Percentiles rank a stretch among this genome's conserved stretches.
phyloP scores from a whole-genome alignment of 2,797 vertebrate genomes.

The Glyptemys insculpta region DNA sequence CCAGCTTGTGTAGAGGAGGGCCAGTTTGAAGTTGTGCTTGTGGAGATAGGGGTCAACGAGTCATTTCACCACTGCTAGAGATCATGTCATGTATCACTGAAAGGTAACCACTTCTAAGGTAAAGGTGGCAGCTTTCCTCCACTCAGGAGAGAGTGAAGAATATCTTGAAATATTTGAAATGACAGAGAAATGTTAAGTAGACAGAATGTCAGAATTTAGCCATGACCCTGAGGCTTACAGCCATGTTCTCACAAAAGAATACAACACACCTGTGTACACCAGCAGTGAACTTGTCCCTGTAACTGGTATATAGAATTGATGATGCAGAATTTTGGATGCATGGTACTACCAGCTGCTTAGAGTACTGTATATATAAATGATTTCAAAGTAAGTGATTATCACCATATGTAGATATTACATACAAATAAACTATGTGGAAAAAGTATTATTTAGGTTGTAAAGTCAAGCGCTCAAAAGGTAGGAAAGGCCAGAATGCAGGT shows the following conservation, averaged over 20 bases:
- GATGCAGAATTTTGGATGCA: not conserved
- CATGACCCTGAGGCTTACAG: not conserved
- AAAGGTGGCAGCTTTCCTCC: not conserved
- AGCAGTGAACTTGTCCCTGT: not conserved
- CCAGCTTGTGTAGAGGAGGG: not conserved
- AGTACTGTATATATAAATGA: not conserved
- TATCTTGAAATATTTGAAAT: not conserved
- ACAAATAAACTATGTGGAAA: not conserved
- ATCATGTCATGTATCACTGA: not conserved
- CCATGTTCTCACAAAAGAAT: not conserved
- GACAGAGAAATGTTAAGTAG: not conserved
- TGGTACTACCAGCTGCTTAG: not conserved
- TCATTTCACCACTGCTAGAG: not conserved
- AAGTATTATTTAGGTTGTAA: not conserved
- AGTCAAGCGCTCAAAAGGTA: not conserved
- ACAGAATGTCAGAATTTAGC: not conserved
- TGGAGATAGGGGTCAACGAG: not conserved
- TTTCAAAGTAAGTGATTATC: not conserved
- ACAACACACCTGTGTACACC: not conserved
- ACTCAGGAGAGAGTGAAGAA: not conserved
- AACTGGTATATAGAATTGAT: not conserved
- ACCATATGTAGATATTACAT: not conserved
- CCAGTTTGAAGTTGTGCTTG: not conserved
- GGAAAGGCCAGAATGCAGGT: not conserved
- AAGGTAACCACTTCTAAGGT: not conserved